These are phyloP conservation scores for Ctenopoma multispine DNA, from an alignment of 2,797 vertebrate genomes.

Conservation along the genomic window DNA sequence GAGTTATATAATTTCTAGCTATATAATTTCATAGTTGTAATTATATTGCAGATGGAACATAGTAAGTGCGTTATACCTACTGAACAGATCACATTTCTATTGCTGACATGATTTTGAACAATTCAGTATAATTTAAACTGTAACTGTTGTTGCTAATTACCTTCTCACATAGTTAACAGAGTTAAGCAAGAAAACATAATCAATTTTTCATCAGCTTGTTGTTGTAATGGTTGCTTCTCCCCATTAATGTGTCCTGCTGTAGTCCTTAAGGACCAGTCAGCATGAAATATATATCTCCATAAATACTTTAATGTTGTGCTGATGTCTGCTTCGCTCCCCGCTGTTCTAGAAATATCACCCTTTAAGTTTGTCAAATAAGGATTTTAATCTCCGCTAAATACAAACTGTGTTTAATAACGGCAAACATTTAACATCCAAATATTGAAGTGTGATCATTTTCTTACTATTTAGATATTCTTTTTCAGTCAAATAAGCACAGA, in stretches of 20 bases:
- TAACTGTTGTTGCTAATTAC: conserved; percentile 74
- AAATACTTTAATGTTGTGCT: conserved; percentile 85
- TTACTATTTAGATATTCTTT: conserved; percentile 5
- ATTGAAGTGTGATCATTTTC: conserved; percentile 10
- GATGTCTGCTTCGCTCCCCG: conserved; percentile 73
- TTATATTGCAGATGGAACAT: conserved; percentile 14
- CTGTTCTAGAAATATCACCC: conserved; percentile 47
- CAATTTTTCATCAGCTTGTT: conserved; percentile 84
- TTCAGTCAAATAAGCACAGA: conserved; percentile 23
- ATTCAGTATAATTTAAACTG: conserved; percentile 56
- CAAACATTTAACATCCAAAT: conserved; percentile 14
- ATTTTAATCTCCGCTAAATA: conserved; percentile 11
- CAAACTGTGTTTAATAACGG: conserved; percentile 31
- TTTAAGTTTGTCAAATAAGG: conserved; percentile 41
- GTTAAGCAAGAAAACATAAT: conserved; percentile 83
- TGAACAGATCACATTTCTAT: conserved; percentile 29
- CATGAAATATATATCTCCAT: conserved; percentile 88
- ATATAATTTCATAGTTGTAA: conserved; percentile 2
- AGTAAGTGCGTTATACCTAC: background rate
- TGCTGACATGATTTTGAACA: conserved; percentile 31
- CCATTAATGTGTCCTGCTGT: conserved; percentile 84
- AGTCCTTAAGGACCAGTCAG: conserved; percentile 85
- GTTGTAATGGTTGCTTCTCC: conserved; percentile 84
- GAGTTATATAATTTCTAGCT: conserved; percentile 4
- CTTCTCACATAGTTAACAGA: conserved; percentile 79